These are phyloP conservation scores for Urocitellus parryii DNA, from an alignment of 2,113 vertebrate genomes.

Conservation along the genomic window DNA sequence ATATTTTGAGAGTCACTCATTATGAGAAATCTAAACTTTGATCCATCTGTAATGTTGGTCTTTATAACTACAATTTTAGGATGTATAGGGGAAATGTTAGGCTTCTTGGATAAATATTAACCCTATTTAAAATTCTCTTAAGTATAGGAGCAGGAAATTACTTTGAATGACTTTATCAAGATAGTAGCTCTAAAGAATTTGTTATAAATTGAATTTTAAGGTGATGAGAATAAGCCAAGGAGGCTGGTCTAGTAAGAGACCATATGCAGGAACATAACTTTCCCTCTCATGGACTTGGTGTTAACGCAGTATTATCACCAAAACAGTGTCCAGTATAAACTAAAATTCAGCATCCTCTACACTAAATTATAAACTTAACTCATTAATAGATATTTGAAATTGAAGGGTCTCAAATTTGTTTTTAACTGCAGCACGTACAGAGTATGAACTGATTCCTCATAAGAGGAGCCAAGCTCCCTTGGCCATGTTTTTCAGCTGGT, in stretches of 20 bases:
- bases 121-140: neutral
- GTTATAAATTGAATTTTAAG: slow-evolving; percentile 49
- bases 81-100: neutral
- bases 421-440: neutral
- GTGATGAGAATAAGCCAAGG: neutral
- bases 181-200: slow-evolving; percentile 11
- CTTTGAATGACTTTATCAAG: slow-evolving; percentile 12
- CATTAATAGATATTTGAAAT: neutral
- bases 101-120: slow-evolving; percentile 5
- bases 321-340: neutral
- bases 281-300: neutral
- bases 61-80: slow-evolving; percentile 58
- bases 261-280: neutral
- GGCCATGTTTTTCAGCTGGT: neutral
- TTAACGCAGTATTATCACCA: neutral
- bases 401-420: neutral
- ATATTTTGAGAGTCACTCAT: neutral
- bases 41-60: neutral
- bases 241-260: neutral
- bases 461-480: neutral
- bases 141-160: slow-evolving; percentile 7
- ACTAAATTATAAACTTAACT: slow-evolving; percentile 13
- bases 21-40: slow-evolving; percentile 47
- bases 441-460: neutral
- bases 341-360: neutral